Conservation (phyloP, 2,888 invertebrate genomes). For the Apotomis capreana region DNA sequence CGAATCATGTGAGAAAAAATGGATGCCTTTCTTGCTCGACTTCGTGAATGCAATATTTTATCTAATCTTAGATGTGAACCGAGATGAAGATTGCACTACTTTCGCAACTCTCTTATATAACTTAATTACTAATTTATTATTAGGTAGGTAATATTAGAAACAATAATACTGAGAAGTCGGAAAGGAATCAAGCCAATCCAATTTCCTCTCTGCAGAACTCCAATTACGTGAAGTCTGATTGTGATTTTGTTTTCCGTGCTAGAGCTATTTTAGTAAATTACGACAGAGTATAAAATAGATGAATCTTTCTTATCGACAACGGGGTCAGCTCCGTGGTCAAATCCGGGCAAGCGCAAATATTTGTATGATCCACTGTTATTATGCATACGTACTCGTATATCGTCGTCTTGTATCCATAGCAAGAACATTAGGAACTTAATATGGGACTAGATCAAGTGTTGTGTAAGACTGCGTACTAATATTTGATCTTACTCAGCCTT, state of each 20-base stretch:
- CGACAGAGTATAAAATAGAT: conserved; percentile 8
- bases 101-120: conserved; percentile 15
- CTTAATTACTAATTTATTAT: conserved; percentile 12
- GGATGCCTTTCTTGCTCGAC: too few species aligned
- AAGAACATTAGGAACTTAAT: too few species aligned
- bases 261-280: conserved; percentile 12
- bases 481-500: too few species aligned
- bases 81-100: background rate
- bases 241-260: conserved; percentile 15
- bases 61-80: background rate
- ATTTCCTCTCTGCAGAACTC: conserved; percentile 9
- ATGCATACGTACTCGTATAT: too few species aligned
- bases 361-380: too few species aligned
- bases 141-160: conserved; percentile 15
- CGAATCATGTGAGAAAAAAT: too few species aligned
- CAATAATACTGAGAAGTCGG: conserved; percentile 20
- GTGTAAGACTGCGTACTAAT: too few species aligned
- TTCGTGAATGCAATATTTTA: too few species aligned
- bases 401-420: too few species aligned
- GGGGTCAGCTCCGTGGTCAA: too few species aligned
- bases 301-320: background rate
- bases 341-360: too few species aligned
- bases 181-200: conserved; percentile 16
- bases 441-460: too few species aligned
- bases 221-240: conserved; percentile 21